Evolutionary conservation across 2,113 vertebrate genomes (phyloP), one percentile per base, ranked within the genome.

Genomic region (Alexandromys fortis): DNA sequence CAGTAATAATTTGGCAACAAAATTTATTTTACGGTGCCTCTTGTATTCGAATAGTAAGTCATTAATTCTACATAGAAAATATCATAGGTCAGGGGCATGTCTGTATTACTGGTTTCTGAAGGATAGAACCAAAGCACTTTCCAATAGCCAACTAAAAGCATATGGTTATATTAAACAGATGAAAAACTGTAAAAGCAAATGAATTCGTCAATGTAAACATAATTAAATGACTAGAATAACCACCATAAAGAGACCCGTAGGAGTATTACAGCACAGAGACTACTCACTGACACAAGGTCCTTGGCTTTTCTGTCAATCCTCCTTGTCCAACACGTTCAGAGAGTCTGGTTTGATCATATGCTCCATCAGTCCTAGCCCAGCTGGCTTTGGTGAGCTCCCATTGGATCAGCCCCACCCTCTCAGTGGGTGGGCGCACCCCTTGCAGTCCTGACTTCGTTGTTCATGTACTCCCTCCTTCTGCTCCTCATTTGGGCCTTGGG

Each of bases 361-460:
- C 47, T 49, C 47, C 47, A 49, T 49, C 47, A 49, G 47, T 49
- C 47, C 9, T 9, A 49, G 47, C 10, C 47, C 47, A 49, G 47
- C 47, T 49, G 0, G 47, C 47, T 2, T 49, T 49, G 47, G 47
- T 49, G 47, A 49, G 47, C 47, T 49, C 47, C 47, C 47, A 49
- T 49, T 49, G 47, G 47, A 49, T 49, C 47, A 49, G 49, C 49
- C 49, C 49, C 11, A 49, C 49, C 11, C 10, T 49, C 49, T 49
- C 49, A 49, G 49, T 49, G 49, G 49, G 11, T 49, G 49, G 49
- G 49, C 0, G 0, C 49, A 49, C 11, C 49, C 49, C 49, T 49
- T 3, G 11, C 0, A 0, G 49, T 13, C 49, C 12, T 49, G 49
- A 49, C 49, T 13, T 49, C 49, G 11, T 49, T 49, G 49, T 2